Conservation (phyloP, 1,140 invertebrate species). For the Macrobrachium nipponense region DNA sequence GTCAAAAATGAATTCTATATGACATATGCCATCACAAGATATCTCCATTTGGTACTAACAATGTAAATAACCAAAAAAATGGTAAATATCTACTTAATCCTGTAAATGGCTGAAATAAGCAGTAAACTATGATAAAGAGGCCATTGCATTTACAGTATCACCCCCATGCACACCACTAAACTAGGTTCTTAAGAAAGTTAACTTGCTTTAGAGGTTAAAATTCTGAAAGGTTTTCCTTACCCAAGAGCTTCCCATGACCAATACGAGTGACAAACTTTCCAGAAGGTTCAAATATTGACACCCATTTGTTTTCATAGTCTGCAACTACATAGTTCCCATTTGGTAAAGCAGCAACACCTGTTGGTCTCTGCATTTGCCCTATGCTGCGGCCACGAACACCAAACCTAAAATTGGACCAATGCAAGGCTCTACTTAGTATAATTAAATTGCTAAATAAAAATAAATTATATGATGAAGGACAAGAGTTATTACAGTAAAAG, state of each 20-base stretch:
- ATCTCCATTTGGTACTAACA: no score
- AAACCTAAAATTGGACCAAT: conserved; percentile 66
- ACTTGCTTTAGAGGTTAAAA: no score
- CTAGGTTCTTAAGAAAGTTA: no score
- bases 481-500: no score
- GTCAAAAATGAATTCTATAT: no score
- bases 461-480: conserved; percentile 24
- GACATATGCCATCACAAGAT: no score
- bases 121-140: background rate
- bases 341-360: conserved; percentile 71
- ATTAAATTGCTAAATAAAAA: conserved; percentile 67
- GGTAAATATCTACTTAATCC: no score
- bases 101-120: background rate
- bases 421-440: conserved; percentile 63
- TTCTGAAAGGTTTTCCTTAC: conserved; percentile 62
- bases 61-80: no score
- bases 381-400: conserved; percentile 71
- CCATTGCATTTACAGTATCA: background rate
- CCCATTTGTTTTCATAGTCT: conserved; percentile 75
- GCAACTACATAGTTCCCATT: conserved; percentile 74
- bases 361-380: conserved; percentile 74
- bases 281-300: conserved; percentile 72
- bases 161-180: no score
- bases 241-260: conserved; percentile 73
- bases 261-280: conserved; percentile 74